Evolutionary conservation across 2,113 vertebrate species (phyloP), one percentile per base, ranked within the genome.

Genomic region (Callipepla squamata): DNA sequence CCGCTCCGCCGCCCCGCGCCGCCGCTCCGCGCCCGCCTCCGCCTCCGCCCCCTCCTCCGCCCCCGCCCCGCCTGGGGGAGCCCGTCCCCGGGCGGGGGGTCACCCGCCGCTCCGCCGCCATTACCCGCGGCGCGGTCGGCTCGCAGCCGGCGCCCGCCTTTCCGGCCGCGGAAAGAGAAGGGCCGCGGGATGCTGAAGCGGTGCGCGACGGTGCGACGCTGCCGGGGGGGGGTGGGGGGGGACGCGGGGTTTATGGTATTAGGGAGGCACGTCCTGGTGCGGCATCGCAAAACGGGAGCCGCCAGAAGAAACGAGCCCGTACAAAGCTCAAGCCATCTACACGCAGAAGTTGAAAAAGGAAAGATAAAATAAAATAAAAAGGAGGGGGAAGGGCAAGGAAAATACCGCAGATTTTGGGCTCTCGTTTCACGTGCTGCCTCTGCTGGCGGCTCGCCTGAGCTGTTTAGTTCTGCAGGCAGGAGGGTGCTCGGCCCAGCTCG

Each of bases 371-470:
- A 25, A 25, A 23, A 26, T 13, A 50, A 23, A 23, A 26, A 1
- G 17, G 32, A 45, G 12, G 8, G 36, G 9, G 50, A 26, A 5
- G 25, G 30, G 30, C 55, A 61, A n/a, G 44, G 36, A 42, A 16
- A 48, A 21, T 50, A 22, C 8, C 0, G 11, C 23, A 32, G 42
- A 28, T 15, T 7, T 7, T 1, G 51, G 57, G 40, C 51, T 75
- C 11, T 59, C 10, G 70, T 3, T 9, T 1, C 42, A 0, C 0
- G 6, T 2, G 21, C 38, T 58, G 13, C 36, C 13, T 32, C 2
- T 16, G 22, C 36, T 13, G 34, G 58, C 65, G 6, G 8, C 3
- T 38, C 9, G 26, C 26, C 51, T 28, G 28, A 16, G 51, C 51
- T 26, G 9, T 53, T 53, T 20, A 20, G 30, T 32, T 32, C 17